phyloP scores from a whole-genome alignment of 1,140 invertebrate species.

The Idris sp. region DNA sequence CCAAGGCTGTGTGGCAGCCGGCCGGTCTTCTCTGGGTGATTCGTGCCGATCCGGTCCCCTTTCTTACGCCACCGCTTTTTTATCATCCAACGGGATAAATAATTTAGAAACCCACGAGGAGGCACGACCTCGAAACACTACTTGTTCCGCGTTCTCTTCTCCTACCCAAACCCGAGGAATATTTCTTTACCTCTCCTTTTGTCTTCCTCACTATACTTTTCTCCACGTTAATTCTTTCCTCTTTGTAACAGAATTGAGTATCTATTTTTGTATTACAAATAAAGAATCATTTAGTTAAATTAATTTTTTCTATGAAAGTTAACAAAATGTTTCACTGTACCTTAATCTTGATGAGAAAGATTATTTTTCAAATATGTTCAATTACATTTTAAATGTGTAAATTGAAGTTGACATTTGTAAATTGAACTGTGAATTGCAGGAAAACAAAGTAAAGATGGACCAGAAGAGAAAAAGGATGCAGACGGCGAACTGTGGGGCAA shows the following conservation, averaged over 20 bases:
- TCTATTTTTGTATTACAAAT: too few species aligned
- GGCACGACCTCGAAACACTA: slow-evolving; percentile 54
- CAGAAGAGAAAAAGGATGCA: slow-evolving; percentile 89
- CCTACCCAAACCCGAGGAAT: slow-evolving; percentile 24
- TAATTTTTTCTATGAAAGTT: too few species aligned
- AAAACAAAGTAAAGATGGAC: slow-evolving; percentile 78
- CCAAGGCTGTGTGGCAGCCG: slow-evolving; percentile 61
- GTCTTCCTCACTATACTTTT: slow-evolving; percentile 24
- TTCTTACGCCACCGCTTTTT: slow-evolving; percentile 39
- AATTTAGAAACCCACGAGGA: slow-evolving; percentile 64
- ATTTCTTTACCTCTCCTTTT: slow-evolving; percentile 44
- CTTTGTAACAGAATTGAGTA: too few species aligned
- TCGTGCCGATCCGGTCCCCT: slow-evolving; percentile 22
- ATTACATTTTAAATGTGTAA: too few species aligned
- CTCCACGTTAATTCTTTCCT: too few species aligned
- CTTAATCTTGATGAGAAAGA: too few species aligned
- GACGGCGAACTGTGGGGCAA: slow-evolving; percentile 90
- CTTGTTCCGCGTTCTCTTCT: slow-evolving; percentile 60
- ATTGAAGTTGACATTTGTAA: too few species aligned
- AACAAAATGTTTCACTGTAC: too few species aligned
- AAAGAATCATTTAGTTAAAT: too few species aligned
- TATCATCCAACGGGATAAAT: slow-evolving; percentile 54
- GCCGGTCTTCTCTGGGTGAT: slow-evolving; percentile 28
- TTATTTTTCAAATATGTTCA: too few species aligned
- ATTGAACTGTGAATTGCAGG: slow-evolving; percentile 70